Percentiles rank a stretch among this genome's conserved stretches.
These are phyloP conservation scores for Larimichthys crocea DNA, from an alignment of 2,113 vertebrate genomes.

Conservation along the genomic window DNA sequence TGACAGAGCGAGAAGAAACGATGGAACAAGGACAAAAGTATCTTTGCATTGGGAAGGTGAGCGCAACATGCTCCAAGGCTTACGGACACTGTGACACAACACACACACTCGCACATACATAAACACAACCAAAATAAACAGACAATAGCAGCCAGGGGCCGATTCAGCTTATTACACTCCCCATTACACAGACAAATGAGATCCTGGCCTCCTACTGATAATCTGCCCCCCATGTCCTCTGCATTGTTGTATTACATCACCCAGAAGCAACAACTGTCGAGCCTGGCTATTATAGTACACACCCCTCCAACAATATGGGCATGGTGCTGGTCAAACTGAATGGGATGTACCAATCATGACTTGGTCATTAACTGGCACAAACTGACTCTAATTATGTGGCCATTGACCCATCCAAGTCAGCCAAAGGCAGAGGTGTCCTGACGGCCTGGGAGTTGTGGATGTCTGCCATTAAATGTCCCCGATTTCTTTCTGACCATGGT, in stretches of 20 bases:
- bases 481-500: neutral
- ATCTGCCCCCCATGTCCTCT: slow-evolving; percentile 62
- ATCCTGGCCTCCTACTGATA: slow-evolving; percentile 73
- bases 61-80: slow-evolving; percentile 24
- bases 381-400: neutral
- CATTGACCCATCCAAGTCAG: neutral
- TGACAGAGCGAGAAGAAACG: slow-evolving; percentile 14
- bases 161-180: slow-evolving; percentile 76
- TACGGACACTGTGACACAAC: slow-evolving; percentile 6
- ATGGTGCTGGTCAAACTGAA: neutral
- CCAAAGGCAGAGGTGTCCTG: neutral
- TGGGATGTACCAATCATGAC: neutral
- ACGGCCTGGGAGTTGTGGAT: neutral
- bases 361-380: slow-evolving; percentile 15
- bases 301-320: slow-evolving; percentile 9
- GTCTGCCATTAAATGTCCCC: neutral
- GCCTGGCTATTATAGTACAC: slow-evolving; percentile 39
- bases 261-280: slow-evolving; percentile 63
- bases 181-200: slow-evolving; percentile 82
- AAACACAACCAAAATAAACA: slow-evolving; percentile 62
- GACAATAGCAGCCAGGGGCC: slow-evolving; percentile 69
- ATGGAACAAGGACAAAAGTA: slow-evolving; percentile 13
- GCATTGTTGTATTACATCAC: slow-evolving; percentile 70
- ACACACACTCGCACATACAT: slow-evolving; percentile 17
- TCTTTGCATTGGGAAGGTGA: slow-evolving; percentile 51